Evolutionary conservation across 2,888 invertebrate species (phyloP).

Genomic region (Acronicta leporina): DNA sequence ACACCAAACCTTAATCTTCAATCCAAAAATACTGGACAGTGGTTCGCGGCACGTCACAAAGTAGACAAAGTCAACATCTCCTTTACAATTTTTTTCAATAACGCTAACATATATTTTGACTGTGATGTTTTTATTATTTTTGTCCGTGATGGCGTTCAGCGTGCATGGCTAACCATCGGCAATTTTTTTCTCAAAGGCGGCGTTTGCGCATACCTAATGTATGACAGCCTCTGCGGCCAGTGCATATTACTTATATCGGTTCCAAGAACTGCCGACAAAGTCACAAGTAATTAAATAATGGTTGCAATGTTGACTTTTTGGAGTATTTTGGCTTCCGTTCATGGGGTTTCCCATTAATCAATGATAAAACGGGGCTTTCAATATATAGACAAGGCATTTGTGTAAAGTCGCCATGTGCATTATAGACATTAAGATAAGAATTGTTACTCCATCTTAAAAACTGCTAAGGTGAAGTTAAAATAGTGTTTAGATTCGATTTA

Average conservation of each 20-base stretch:
- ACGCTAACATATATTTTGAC: constrained; percentile 88
- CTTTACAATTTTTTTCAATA: constrained; percentile 78
- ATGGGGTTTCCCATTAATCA: constrained; percentile 79
- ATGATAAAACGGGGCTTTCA: constrained; percentile 62
- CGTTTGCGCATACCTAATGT: constrained; percentile 75
- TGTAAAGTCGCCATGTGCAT: constrained; percentile 38
- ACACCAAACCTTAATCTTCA: constrained; percentile 50
- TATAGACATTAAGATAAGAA: constrained; percentile 42
- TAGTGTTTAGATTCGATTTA: constrained; percentile 13
- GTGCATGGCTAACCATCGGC: constrained; percentile 76
- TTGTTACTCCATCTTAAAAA: constrained; percentile 14
- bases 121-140: constrained; percentile 89
- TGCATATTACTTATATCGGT: constrained; percentile 61
- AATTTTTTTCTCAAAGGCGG: constrained; percentile 78
- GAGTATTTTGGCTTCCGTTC: constrained; percentile 86
- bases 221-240: constrained; percentile 61
- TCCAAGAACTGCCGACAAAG: constrained; percentile 84
- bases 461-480: constrained; percentile 5
- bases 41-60: constrained; percentile 82
- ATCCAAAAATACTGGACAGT: constrained; percentile 55
- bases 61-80: constrained; percentile 84
- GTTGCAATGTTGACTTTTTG: constrained; percentile 80
- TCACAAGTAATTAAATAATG: constrained; percentile 82
- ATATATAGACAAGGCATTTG: constrained; percentile 46
- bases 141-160: constrained; percentile 78